A percentile compares a stretch with the other conserved stretches of the same genome.
These are phyloP conservation scores for Neoaliturus tenellus DNA, from an alignment of 2,888 invertebrate genomes.

Conservation along the genomic window DNA sequence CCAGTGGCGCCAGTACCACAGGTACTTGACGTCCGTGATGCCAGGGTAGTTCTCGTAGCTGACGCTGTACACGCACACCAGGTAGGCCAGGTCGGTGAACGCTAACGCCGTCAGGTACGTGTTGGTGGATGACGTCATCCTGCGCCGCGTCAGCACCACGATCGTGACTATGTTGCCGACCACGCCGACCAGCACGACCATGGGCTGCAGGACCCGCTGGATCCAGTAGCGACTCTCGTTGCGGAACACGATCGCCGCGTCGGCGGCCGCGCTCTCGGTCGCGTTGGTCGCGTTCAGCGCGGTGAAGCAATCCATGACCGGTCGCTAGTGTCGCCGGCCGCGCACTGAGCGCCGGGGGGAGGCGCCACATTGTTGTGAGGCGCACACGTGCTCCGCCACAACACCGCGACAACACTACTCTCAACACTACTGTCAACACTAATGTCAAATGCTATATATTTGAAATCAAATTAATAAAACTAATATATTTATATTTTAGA, in stretches of 20 bases:
- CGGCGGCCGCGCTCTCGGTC: neutral
- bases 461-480: no score
- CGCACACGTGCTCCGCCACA: no score
- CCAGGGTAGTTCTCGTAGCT: constrained; percentile 78
- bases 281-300: neutral
- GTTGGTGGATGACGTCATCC: constrained; percentile 86
- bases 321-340: neutral
- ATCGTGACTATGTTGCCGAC: constrained; percentile 79
- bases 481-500: no score
- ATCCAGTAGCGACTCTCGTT: constrained; percentile 74
- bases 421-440: no score
- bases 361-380: constrained; percentile 2
- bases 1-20: constrained; percentile 77
- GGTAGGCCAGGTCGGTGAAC: constrained; percentile 82
- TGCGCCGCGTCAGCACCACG: constrained; percentile 76
- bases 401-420: no score
- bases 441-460: no score
- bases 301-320: constrained; percentile 34
- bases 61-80: constrained; percentile 79
- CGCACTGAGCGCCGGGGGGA: neutral
- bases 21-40: constrained; percentile 74
- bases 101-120: constrained; percentile 84
- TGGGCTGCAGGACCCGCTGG: constrained; percentile 79
- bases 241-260: constrained; percentile 66
- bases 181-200: constrained; percentile 80